Evolutionary conservation across 2,797 vertebrate species (phyloP).

Genomic region (Brachymystax lenok): DNA sequence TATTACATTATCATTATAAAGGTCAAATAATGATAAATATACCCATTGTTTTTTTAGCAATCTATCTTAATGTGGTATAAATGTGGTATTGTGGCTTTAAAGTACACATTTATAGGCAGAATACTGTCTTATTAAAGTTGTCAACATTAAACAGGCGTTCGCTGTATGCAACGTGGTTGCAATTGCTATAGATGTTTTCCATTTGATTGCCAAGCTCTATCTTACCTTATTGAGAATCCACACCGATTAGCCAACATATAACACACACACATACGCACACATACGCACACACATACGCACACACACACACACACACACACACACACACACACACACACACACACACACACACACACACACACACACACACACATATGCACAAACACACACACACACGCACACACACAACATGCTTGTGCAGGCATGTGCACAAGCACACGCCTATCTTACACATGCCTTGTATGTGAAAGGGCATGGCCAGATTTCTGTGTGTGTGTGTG

Average conservation of each 20-base stretch:
- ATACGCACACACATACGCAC: neutral
- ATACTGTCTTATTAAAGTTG: neutral
- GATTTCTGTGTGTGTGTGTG: too few species aligned
- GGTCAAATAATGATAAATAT: neutral
- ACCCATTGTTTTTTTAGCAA: neutral
- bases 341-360: too few species aligned
- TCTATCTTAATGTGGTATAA: neutral
- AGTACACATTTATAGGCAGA: neutral
- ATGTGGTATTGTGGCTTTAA: neutral
- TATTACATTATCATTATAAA: neutral
- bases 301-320: too few species aligned
- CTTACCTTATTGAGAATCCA: slow-evolving; percentile 62
- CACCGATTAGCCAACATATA: slow-evolving; percentile 55
- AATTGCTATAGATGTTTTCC: slow-evolving; percentile 64
- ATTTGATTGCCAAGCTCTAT: slow-evolving; percentile 45
- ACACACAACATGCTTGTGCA: neutral
- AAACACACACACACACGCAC: too few species aligned
- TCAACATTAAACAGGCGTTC: slow-evolving; percentile 52
- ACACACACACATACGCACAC: neutral
- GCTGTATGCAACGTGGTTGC: slow-evolving; percentile 44
- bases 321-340: too few species aligned
- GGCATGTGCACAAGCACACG: neutral
- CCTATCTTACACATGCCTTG: neutral
- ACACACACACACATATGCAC: too few species aligned
- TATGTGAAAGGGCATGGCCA: neutral